phyloP scores from a whole-genome alignment of 2,113 vertebrate species.

The Callopanchax toddi region DNA sequence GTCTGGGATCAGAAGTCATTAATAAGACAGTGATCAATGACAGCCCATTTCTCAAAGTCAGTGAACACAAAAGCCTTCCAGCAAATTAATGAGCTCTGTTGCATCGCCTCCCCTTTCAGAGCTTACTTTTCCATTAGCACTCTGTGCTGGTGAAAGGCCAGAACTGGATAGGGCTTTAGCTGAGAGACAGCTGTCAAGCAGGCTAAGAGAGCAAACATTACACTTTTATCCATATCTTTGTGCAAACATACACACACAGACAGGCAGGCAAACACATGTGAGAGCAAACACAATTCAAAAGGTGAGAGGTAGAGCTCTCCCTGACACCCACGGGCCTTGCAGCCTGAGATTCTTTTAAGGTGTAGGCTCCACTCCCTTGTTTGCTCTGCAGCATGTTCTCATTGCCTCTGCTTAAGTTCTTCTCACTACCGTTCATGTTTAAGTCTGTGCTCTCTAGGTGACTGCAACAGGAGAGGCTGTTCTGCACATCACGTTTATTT shows the following conservation, averaged over 20 bases:
- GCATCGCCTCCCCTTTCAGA: conserved; percentile 29
- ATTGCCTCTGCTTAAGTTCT: conserved; percentile 12
- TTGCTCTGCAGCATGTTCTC: conserved; percentile 52
- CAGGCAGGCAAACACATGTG: conserved; percentile 62
- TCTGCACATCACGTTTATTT: conserved; percentile 52
- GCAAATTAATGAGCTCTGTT: conserved; percentile 40
- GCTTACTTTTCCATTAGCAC: conserved; percentile 60
- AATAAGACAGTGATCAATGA: conserved; percentile 38
- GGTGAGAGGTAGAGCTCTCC: conserved; percentile 54
- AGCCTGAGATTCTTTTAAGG: conserved; percentile 21
- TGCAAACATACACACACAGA: conserved; percentile 53
- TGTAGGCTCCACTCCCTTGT: conserved; percentile 64
- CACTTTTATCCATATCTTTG: conserved; percentile 52
- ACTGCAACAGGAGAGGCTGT: conserved; percentile 25
- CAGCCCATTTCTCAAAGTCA: conserved; percentile 30
- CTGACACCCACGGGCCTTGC: conserved; percentile 41
- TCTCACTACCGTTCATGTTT: conserved; percentile 34
- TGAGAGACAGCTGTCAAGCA: conserved; percentile 67
- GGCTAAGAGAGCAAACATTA: conserved; percentile 59
- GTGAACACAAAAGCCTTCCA: conserved; percentile 36
- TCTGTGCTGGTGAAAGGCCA: conserved; percentile 36
- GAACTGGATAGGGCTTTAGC: conserved; percentile 35
- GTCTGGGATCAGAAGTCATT: conserved; percentile 22
- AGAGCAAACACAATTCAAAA: conserved; percentile 48
- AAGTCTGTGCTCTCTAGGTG: conserved; percentile 28